Evolutionary conservation across 2,888 invertebrate genomes (phyloP).

Genomic region (Euspilapteryx auroguttella): DNA sequence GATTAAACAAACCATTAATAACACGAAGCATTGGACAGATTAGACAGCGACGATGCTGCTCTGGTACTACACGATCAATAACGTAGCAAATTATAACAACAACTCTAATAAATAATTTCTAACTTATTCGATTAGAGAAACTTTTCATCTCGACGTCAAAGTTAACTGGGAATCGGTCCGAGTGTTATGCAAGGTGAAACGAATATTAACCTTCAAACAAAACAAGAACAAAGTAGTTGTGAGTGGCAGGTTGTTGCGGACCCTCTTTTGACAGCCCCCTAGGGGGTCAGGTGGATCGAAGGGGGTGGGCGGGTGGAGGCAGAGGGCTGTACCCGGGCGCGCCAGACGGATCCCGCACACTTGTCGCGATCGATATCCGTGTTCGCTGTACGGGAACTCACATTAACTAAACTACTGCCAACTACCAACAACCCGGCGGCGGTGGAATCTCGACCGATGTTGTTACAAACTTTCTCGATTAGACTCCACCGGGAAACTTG

Average conservation of each 20-base stretch:
- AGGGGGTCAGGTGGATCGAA: slow-evolving; percentile 9
- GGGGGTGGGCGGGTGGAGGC: slow-evolving; percentile 12
- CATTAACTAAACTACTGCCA: slow-evolving; percentile 38
- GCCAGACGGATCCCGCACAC: slow-evolving; percentile 48
- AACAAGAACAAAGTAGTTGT: slow-evolving; percentile 54
- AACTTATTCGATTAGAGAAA: slow-evolving; percentile 6
- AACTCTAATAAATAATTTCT: too few relatives aligned
- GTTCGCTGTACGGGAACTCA: slow-evolving; percentile 45
- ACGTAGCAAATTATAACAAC: too few relatives aligned
- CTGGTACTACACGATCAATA: too few relatives aligned
- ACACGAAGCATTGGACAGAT: too few relatives aligned
- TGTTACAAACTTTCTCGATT: slow-evolving; percentile 54
- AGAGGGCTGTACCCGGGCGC: slow-evolving; percentile 26
- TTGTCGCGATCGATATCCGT: slow-evolving; percentile 50
- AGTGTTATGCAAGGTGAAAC: slow-evolving; percentile 30
- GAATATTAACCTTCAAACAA: slow-evolving; percentile 57
- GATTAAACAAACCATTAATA: too few relatives aligned
- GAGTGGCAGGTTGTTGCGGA: slow-evolving; percentile 39
- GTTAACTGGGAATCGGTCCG: slow-evolving; percentile 6
- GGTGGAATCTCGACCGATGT: slow-evolving; percentile 47
- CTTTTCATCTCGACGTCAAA: slow-evolving; percentile 7
- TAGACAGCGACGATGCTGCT: too few relatives aligned
- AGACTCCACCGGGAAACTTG: slow-evolving; percentile 16
- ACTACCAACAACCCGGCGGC: slow-evolving; percentile 17
- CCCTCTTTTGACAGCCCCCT: slow-evolving; percentile 22